Base-by-base conservation (phyloP, 2,797 vertebrate genomes). In the Danio aesculapii region DNA sequence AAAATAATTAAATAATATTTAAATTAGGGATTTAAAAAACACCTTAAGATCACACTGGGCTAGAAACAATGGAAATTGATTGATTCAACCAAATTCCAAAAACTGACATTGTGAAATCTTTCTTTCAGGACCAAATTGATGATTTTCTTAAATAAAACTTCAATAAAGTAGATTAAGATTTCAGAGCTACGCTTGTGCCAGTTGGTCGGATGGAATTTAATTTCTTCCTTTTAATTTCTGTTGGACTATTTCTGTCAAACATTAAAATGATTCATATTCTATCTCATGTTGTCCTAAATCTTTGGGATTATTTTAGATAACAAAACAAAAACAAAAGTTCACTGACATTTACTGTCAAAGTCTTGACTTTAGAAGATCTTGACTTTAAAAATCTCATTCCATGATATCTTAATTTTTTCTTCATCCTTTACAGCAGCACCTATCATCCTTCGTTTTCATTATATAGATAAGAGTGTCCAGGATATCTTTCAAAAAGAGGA, bases 1-100 rank as follows among this genome's bases (percentile, higher is more conserved):
- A 12, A 21, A 46, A 66, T 55, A 43, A 55, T 14, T 46, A 30
- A 30, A 16, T 53, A 64, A 77, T 21, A 55, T 1, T 39, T 41
- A 4, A 76, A 53, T 21, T 53, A 12, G 39, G 43, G 39, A 55
- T 16, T 8, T 30, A 30, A 7, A 46, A 44, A 10, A 3, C 19
- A 76, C 10, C 19, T 6, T 7, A 70, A 53, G 3, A 39, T 66
- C 8, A 13, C 11, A 30, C 8, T 8, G 2, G 10, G 52, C 17
- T 39, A 1, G 5, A n/a, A 55, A 76, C 41, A 21, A 53, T 30
- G 13, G 55, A 21, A 66, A 57, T 12, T 5, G 7, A 66, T 43
- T 21, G 53, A 72, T 72, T 58, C 55, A 6, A 57, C 55, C 61
- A 76, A 76, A 66, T n/a, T 66, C 11, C n/a, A 44, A 44, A 6